A percentile compares a stretch with the other conserved stretches of the same genome.
Evolutionary conservation across 2,113 vertebrate genomes (phyloP).

Genomic region (Gymnarchus niloticus): DNA sequence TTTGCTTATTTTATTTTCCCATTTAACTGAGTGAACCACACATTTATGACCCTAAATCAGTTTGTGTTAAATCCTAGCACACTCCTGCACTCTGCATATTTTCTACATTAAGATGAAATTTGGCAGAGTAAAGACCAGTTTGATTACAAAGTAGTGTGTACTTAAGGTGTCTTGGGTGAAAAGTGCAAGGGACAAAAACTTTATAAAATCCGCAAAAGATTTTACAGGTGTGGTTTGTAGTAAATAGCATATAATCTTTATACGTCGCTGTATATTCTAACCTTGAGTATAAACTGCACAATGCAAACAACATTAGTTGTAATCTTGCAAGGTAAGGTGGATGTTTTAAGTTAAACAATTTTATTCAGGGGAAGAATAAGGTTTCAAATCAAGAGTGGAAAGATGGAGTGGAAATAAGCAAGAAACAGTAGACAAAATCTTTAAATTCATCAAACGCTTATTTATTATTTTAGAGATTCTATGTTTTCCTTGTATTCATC

Average conservation of each 20-base stretch:
- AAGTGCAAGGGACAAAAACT: neutral
- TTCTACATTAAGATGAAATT: neutral
- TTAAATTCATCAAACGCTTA: neutral
- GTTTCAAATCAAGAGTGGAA: no score
- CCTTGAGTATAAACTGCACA: neutral
- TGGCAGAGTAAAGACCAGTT: neutral
- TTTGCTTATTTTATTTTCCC: neutral
- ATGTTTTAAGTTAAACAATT: neutral
- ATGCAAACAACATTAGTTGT: neutral
- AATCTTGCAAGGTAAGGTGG: neutral
- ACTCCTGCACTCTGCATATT: neutral
- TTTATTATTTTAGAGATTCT: neutral
- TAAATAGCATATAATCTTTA: neutral
- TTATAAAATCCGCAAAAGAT: neutral
- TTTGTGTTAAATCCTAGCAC: neutral
- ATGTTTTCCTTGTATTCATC: slow-evolving; percentile 72
- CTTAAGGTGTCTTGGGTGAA: neutral
- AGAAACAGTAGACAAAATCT: neutral
- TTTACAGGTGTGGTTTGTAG: neutral
- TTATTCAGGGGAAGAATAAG: no score
- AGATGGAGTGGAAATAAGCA: neutral
- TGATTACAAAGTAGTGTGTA: neutral
- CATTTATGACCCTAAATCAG: neutral
- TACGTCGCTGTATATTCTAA: neutral
- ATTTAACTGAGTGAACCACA: neutral